Percentiles rank a stretch among this genome's conserved stretches.
phyloP scores from a whole-genome alignment of 35 echinoderm and acorn worm genomes.

The Heliocidaris tuberculata region DNA sequence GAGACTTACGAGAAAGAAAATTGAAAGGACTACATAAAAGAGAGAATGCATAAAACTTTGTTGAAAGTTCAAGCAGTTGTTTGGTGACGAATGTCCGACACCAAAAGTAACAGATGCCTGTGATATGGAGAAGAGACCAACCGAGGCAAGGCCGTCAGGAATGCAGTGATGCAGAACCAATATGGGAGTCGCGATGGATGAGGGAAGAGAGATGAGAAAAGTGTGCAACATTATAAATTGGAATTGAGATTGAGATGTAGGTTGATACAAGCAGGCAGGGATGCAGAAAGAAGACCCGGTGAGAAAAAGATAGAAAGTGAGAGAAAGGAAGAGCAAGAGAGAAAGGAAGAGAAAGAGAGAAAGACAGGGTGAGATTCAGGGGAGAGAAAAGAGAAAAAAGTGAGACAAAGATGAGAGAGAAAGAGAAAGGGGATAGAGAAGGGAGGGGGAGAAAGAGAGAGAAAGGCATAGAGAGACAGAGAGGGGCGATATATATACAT shows the following conservation, averaged over 20 bases:
- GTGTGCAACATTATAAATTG: neutral
- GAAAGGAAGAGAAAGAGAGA: neutral
- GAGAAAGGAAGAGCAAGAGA: neutral
- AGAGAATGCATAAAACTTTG: neutral
- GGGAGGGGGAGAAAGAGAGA: too few relatives aligned
- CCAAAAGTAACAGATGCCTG: neutral
- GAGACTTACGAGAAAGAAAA: neutral
- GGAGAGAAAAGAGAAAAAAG: too few relatives aligned
- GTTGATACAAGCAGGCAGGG: too few relatives aligned
- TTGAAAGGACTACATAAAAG: neutral
- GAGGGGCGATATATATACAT: too few relatives aligned
- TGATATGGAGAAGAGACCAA: conserved; percentile 3
- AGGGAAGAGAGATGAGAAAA: neutral
- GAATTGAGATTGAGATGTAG: neutral
- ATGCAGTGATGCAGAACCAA: neutral
- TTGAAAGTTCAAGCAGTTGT: too few relatives aligned
- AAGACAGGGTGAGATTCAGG: neutral
- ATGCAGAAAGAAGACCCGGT: neutral
- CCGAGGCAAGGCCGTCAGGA: neutral
- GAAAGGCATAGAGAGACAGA: neutral
- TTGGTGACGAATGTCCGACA: neutral
- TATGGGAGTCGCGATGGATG: neutral
- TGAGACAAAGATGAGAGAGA: neutral
- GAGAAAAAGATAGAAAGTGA: neutral
- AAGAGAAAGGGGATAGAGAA: neutral